A percentile compares a stretch with the other conserved stretches of the same genome.
These are phyloP conservation scores for Myotis yumanensis DNA, from an alignment of 2,113 vertebrate genomes.

Conservation along the genomic window DNA sequence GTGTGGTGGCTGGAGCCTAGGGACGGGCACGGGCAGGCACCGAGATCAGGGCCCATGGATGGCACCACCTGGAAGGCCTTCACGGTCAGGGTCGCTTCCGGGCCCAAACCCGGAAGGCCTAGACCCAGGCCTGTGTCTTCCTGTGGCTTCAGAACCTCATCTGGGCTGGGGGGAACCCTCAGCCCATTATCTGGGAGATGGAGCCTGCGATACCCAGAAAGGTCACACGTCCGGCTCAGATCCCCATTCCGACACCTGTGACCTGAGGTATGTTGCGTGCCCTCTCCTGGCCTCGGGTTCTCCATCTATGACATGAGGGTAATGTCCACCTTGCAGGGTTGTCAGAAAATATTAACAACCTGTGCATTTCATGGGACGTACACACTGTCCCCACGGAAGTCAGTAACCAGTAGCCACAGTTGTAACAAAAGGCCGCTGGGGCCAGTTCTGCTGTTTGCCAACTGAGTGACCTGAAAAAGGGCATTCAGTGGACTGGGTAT, in stretches of 20 bases:
- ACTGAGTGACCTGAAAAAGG: background rate
- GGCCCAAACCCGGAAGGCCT: background rate
- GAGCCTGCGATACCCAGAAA: background rate
- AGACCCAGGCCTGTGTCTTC: background rate
- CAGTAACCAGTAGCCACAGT: background rate
- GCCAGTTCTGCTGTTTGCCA: background rate
- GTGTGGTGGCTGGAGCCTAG: background rate
- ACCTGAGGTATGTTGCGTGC: background rate
- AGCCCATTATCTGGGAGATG: background rate
- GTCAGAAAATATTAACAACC: background rate
- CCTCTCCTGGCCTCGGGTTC: background rate
- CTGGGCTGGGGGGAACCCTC: background rate
- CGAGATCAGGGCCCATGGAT: background rate
- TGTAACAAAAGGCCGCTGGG: background rate
- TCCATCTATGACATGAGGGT: background rate
- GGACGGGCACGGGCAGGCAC: background rate
- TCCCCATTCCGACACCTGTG: background rate
- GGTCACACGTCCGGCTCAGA: background rate
- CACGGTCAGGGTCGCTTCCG: fast-evolving
- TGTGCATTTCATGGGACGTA: background rate
- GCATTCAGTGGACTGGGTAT: background rate
- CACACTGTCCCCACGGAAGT: background rate
- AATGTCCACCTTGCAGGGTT: background rate
- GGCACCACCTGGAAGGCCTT: background rate
- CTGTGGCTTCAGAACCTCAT: background rate